Percentiles rank a stretch among this genome's conserved stretches.
These are phyloP conservation scores for Heteromyza rotundicornis DNA, from an alignment of 2,888 invertebrate species.

Conservation along the genomic window DNA sequence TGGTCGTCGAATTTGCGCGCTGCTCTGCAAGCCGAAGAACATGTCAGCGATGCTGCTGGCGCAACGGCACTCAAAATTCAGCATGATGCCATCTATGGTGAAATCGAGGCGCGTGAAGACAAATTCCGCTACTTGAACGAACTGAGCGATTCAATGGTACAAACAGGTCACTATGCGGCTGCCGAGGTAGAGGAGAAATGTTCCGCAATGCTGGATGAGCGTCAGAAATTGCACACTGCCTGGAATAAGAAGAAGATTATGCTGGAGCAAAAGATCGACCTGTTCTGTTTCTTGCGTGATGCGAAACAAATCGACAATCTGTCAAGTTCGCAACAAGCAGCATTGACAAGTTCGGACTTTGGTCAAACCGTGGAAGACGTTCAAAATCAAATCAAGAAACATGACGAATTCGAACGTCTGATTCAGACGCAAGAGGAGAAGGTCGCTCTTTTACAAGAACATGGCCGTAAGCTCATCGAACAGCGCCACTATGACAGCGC, in stretches of 20 bases:
- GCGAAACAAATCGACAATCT: slow-evolving; percentile 90
- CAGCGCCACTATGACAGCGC: slow-evolving; percentile 91
- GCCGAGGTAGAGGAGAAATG: slow-evolving; percentile 82
- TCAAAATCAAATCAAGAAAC: slow-evolving; percentile 86
- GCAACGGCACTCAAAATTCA: slow-evolving; percentile 84
- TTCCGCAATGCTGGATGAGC: slow-evolving; percentile 77
- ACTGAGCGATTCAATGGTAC: slow-evolving; percentile 82
- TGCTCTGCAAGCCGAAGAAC: slow-evolving; percentile 79
- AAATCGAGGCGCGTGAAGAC: slow-evolving; percentile 88
- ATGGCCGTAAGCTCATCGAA: slow-evolving; percentile 84
- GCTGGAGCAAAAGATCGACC: slow-evolving; percentile 87
- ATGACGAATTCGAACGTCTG: slow-evolving; percentile 93
- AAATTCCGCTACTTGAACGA: slow-evolving; percentile 77
- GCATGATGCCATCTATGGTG: slow-evolving; percentile 80
- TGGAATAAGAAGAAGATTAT: slow-evolving; percentile 91
- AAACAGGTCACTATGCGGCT: slow-evolving; percentile 82
- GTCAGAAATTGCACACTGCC: slow-evolving; percentile 78
- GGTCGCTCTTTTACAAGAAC: slow-evolving; percentile 78
- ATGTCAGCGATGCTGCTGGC: slow-evolving; percentile 80
- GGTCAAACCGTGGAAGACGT: slow-evolving; percentile 88
- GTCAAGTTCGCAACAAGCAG: slow-evolving; percentile 86
- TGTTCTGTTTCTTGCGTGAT: slow-evolving; percentile 93
- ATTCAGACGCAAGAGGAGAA: slow-evolving; percentile 87
- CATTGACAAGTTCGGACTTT: slow-evolving; percentile 73
- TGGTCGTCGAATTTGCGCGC: slow-evolving; percentile 85